Evolutionary conservation across 2,888 invertebrate genomes (phyloP).

Genomic region (Atherix ibis): DNA sequence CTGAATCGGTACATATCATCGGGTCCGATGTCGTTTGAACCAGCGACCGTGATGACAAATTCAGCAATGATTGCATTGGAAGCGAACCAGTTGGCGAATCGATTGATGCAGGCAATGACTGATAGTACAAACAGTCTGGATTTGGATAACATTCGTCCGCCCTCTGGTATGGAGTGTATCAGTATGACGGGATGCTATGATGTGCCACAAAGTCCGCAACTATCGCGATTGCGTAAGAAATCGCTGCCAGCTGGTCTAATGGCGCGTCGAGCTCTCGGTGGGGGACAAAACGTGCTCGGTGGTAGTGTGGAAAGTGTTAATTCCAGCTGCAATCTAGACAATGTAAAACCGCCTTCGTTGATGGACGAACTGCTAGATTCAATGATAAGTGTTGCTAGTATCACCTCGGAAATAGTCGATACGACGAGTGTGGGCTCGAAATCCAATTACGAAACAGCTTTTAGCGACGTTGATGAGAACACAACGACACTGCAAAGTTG

Average conservation of each 20-base stretch:
- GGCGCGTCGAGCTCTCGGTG: slow-evolving; percentile 44
- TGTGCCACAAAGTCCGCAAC: slow-evolving; percentile 21
- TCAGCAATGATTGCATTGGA: slow-evolving; percentile 59
- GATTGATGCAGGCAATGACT: slow-evolving; percentile 36
- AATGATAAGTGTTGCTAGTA: slow-evolving; percentile 70
- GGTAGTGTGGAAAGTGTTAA: slow-evolving; percentile 48
- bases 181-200: slow-evolving; percentile 40
- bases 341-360: slow-evolving; percentile 67
- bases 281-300: slow-evolving; percentile 18
- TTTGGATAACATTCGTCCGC: slow-evolving; percentile 58
- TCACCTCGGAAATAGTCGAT: slow-evolving; percentile 63
- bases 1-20: slow-evolving; percentile 13
- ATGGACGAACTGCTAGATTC: slow-evolving; percentile 64
- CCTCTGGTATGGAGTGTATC: slow-evolving; percentile 58
- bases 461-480: slow-evolving; percentile 45
- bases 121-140: slow-evolving; percentile 50
- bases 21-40: slow-evolving; percentile 34
- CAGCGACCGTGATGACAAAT: slow-evolving; percentile 47
- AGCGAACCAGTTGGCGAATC: slow-evolving; percentile 50
- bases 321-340: slow-evolving; percentile 52
- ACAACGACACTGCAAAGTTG: slow-evolving; percentile 39
- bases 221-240: slow-evolving; percentile 42
- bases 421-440: slow-evolving; percentile 19
- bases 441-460: slow-evolving; percentile 36
- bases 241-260: slow-evolving; percentile 53